Evolutionary conservation across 2,888 invertebrate genomes (phyloP), one percentile per base, ranked within the genome.

Genomic region (Harmothoe impar): DNA sequence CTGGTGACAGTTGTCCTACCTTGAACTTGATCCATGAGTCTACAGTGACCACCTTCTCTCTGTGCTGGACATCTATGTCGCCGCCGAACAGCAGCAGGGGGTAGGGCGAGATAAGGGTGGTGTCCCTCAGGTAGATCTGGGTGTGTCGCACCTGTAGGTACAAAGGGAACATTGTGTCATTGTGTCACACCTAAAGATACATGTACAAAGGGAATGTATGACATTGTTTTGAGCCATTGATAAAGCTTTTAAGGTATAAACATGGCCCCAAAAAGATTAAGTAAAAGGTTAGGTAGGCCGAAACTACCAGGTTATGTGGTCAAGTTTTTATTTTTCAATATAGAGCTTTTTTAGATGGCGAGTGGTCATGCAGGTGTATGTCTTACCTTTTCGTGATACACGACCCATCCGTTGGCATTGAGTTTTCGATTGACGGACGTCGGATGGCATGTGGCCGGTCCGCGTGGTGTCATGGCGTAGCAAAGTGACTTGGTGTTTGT

Each of bases 361-460:
- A n/a, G n/a, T n/a, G n/a, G n/a, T n/a, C 81, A 43, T 43, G 43
- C 43, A 43, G 43, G 10, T 10, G 3, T 43, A 43, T 43, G 10
- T 7, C 90, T 51, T 62, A 95, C 95, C 94, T 95, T 95, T 91
- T 95, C 95, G 89, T 94, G 94, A 90, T 93, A 95, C 7, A 94
- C 93, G 52, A 95, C 92, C 94, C 94, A 95, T 23, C 94, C 95
- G 89, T 92, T 93, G 12, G 93, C 92, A 72, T 93, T 93, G 17
- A 95, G 92, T 54, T 91, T 92, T 72, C 94, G 93, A 92, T 95
- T 95, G 68, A 95, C 94, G 33, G 95, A 95, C 15, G 94, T 93
- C 0, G 95, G 95, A 88, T 95, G 95, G 25, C 94, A 94, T 90
- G 92, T 92, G 7, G 94, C 94, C 7, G 93, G 92, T 0, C 95